phyloP scores from a whole-genome alignment of 2,888 invertebrate genomes.

The Melanchra persicariae region DNA sequence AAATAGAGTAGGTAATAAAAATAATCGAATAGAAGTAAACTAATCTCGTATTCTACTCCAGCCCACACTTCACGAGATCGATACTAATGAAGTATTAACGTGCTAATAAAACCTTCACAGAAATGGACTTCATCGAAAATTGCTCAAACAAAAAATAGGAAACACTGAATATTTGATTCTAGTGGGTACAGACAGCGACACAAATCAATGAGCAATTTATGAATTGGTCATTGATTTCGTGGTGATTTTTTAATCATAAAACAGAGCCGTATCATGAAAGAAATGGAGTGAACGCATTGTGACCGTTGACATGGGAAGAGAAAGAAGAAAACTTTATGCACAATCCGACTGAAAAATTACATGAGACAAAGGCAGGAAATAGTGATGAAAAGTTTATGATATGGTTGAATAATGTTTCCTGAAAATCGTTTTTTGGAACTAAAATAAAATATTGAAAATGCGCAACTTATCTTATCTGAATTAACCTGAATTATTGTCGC shows the following conservation, averaged over 20 bases:
- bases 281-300: neutral
- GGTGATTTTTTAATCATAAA: neutral
- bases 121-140: constrained; percentile 44
- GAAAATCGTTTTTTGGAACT: neutral
- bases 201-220: neutral
- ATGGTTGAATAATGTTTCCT: neutral
- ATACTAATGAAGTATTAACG: constrained; percentile 60
- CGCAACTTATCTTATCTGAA: no score
- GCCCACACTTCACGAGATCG: constrained; percentile 45
- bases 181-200: constrained; percentile 4
- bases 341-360: neutral
- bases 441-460: neutral
- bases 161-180: constrained; percentile 53
- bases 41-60: constrained; percentile 39
- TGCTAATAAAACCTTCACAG: constrained; percentile 45
- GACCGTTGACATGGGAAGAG: neutral
- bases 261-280: neutral
- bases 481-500: no score
- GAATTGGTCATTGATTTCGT: no score
- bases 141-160: constrained; percentile 55
- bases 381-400: neutral
- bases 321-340: neutral
- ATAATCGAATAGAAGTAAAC: constrained; percentile 16
- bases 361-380: neutral
- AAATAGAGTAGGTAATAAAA: constrained; percentile 16